Evolutionary conservation across 2,888 invertebrate species (phyloP), one percentile per base, ranked within the genome.

Genomic region (Epicampocera succincta): DNA sequence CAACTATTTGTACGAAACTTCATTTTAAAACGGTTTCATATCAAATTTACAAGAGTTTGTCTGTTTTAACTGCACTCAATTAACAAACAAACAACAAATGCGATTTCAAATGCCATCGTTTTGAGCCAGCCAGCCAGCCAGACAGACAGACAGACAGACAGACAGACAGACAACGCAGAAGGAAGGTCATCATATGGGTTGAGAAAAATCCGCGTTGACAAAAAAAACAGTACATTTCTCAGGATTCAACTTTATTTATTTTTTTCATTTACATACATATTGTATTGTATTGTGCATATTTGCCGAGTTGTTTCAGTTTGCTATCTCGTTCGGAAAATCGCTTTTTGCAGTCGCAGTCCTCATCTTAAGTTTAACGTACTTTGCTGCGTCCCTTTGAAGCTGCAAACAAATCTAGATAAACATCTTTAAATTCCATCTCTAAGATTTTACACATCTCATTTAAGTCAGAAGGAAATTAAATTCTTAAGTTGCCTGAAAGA

Each of bases 381-480:
- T 48, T 80, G 11, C 60, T 40, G 58, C 71, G 66, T 46, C 54
- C 68, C 48, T 73, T 69, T 73, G 77, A 76, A 81, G 76, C 69
- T 73, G 73, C 56, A 66, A 77, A 40, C 69, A 73, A 81, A 33
- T 73, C 72, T 68, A 77, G 81, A 81, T 81, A 74, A 77, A 76
- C 74, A 81, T 81, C 81, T 73, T 63, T 11, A 56, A 42, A 63
- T 75, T 80, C 63, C 68, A 66, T 72, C 72, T 78, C 58, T 44
- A 50, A 77, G 42, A 68, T 77, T 81, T 81, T 76, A 68, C 72
- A 76, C 77, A 72, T 81, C 77, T 81, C 61, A 68, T 65, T 80
- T 68, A 66, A 78, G 65, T 58, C 78, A 72, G 66, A 72, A 78
- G 44, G 44, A 66, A 72, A 78, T 72, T 65, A 78, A 78, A 66